These are phyloP conservation scores for Pteria penguin DNA, from an alignment of 2,888 invertebrate species.

Conservation along the genomic window DNA sequence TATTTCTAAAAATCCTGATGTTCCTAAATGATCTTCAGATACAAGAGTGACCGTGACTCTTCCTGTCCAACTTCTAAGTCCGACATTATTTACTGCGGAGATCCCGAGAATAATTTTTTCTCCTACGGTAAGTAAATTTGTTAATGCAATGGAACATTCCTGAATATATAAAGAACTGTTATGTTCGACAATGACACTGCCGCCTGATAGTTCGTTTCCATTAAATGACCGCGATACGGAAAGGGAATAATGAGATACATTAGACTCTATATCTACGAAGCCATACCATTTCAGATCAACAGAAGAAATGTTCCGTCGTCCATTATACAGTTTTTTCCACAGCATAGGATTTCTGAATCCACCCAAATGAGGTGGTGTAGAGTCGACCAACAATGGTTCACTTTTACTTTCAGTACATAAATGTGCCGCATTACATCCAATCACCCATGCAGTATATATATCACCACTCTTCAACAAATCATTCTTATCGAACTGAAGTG, in stretches of 20 bases:
- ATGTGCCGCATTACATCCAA: constrained; percentile 48
- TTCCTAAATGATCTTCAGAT: not conserved
- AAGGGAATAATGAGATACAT: constrained; percentile 9
- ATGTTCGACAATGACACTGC: not conserved
- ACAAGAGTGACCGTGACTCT: constrained; percentile 33
- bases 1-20: constrained; percentile 41
- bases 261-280: constrained; percentile 22
- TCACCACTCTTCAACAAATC: constrained; percentile 37
- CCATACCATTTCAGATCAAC: constrained; percentile 9
- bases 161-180: not conserved
- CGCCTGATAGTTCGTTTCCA: constrained; percentile 8
- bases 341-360: constrained; percentile 34
- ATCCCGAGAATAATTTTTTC: constrained; percentile 40
- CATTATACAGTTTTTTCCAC: constrained; percentile 12
- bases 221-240: constrained; percentile 2
- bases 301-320: not conserved
- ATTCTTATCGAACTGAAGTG: constrained; percentile 20
- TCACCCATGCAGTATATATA: constrained; percentile 30
- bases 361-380: constrained; percentile 47
- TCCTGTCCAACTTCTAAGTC: constrained; percentile 30
- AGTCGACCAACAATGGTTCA: constrained; percentile 39
- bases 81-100: constrained; percentile 49
- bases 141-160: not conserved
- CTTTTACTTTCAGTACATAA: constrained; percentile 39
- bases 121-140: not conserved